These are phyloP conservation scores for Onychorhynchus coronatus DNA, from an alignment of 2,113 vertebrate species.

Conservation along the genomic window DNA sequence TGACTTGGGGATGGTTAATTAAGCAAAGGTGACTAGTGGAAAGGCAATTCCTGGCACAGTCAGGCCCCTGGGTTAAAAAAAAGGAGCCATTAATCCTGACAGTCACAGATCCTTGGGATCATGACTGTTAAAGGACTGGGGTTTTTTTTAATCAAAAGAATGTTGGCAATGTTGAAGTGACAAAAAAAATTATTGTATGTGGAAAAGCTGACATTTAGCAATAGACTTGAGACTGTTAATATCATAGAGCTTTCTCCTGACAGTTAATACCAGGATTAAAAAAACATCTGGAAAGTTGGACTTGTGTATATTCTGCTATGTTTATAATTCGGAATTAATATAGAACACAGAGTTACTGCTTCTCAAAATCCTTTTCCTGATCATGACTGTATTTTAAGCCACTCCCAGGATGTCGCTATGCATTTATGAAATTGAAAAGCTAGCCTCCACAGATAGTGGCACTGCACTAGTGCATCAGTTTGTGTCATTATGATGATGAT, in stretches of 20 bases:
- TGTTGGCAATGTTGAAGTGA: background rate
- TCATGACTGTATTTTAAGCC: background rate
- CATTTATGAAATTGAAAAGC: constrained; percentile 41
- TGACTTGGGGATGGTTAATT: background rate
- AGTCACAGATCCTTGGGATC: background rate
- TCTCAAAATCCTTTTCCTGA: constrained; percentile 16
- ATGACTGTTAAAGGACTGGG: background rate
- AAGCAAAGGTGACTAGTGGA: background rate
- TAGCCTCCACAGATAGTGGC: background rate
- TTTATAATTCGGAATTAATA: constrained; percentile 42
- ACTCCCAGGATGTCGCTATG: background rate
- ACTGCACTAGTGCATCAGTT: background rate
- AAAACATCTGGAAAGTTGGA: background rate
- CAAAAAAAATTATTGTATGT: background rate
- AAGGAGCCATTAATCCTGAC: background rate
- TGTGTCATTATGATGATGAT: background rate
- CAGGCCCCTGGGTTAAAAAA: background rate
- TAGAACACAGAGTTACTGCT: background rate
- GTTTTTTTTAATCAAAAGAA: background rate
- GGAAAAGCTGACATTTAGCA: background rate
- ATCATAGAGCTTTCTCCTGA: background rate
- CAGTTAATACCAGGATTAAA: constrained; percentile 1
- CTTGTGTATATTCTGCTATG: background rate
- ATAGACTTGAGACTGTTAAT: background rate
- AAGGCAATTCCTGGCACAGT: background rate